Conservation (phyloP, 2,797 vertebrate species). For the Aeoliscus strigatus region DNA sequence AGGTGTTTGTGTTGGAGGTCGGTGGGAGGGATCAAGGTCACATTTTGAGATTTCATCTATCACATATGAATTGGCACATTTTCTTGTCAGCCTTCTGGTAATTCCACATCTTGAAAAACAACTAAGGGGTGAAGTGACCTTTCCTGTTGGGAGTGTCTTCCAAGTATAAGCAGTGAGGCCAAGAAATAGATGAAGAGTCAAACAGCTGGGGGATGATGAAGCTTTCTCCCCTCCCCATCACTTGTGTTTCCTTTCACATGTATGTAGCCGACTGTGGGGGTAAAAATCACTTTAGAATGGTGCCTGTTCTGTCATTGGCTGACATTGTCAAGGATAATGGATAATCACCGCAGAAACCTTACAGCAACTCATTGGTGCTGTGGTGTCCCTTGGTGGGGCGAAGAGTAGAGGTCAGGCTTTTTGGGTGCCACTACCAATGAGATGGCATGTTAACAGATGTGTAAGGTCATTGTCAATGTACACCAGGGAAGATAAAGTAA, state of each 20-base stretch:
- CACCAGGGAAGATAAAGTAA: conserved; percentile 65
- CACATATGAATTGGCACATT: no score
- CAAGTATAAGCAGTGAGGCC: conserved; percentile 16
- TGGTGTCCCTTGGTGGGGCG: conserved; percentile 50
- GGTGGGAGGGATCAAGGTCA: no score
- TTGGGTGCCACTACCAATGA: conserved; percentile 60
- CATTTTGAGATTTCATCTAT: no score
- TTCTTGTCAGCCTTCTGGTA: no score
- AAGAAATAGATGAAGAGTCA: conserved; percentile 43
- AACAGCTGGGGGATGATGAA: conserved; percentile 59
- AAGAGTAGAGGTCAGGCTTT: conserved; percentile 58
- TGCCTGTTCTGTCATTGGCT: conserved; percentile 77
- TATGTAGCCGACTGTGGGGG: conserved; percentile 58
- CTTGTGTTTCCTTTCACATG: conserved; percentile 52
- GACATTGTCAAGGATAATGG: conserved; percentile 83
- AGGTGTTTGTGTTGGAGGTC: no score
- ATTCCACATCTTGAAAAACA: conserved; percentile 40
- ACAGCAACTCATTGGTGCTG: conserved; percentile 60
- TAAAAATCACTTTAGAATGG: conserved; percentile 75
- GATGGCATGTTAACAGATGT: conserved; percentile 73
- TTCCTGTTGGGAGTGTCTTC: no score
- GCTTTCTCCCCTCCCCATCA: conserved; percentile 41
- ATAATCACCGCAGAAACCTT: conserved; percentile 75
- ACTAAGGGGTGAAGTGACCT: no score
- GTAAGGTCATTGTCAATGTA: conserved; percentile 70